phyloP scores from a whole-genome alignment of 1,140 invertebrate species.

The Brachionus manjavacas region DNA sequence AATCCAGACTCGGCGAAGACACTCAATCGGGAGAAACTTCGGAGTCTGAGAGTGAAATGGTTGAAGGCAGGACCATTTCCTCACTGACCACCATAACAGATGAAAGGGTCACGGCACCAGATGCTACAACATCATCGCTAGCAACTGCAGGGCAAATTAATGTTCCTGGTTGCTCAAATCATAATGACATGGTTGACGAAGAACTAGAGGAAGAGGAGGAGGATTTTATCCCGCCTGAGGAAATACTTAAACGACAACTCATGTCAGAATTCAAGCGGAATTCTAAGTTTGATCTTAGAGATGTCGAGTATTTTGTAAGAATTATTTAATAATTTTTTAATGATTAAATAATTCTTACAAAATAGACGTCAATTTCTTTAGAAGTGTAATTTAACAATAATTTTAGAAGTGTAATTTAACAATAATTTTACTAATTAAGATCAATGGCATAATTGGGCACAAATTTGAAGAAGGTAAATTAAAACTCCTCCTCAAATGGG shows the following conservation, averaged over 20 bases:
- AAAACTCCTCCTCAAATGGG: background rate
- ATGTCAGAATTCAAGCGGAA: background rate
- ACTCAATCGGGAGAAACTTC: too few relatives aligned
- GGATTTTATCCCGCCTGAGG: background rate
- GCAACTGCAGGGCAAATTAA: background rate
- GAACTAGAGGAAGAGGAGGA: background rate
- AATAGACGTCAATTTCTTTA: too few relatives aligned
- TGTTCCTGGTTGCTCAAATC: background rate
- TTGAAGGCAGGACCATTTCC: background rate
- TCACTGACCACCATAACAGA: background rate
- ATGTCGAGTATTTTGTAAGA: background rate
- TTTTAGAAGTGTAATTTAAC: background rate
- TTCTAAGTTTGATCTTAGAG: background rate
- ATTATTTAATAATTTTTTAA: background rate
- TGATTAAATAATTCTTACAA: too few relatives aligned
- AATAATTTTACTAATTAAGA: background rate
- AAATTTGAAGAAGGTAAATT: background rate
- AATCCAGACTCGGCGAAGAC: too few relatives aligned
- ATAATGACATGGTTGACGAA: background rate
- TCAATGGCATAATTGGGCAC: background rate
- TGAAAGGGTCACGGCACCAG: background rate
- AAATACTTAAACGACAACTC: background rate
- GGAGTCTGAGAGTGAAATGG: too few relatives aligned
- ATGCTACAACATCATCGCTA: background rate
- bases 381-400: too few relatives aligned